Base-by-base conservation (phyloP, 2,113 vertebrate genomes). In the Rhegmatorhina hoffmannsi region DNA sequence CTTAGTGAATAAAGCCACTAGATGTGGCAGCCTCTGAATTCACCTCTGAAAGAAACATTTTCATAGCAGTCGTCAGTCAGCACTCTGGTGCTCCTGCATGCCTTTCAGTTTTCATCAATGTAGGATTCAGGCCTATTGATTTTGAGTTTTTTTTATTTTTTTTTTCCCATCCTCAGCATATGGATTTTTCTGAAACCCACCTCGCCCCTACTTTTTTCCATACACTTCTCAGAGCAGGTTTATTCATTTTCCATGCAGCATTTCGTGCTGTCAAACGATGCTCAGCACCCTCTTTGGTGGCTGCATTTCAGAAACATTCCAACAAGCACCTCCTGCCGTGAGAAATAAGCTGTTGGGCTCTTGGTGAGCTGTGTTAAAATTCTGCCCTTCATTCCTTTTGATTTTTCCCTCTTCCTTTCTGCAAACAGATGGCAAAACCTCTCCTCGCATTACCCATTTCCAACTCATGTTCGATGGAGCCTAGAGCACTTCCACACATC, bases 21-120 rank as follows among this genome's bases (percentile, higher is more conserved):
- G 67, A 89, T 92, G 56, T 56, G 75, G 63, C 83, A 69, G 18
- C 11, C 8, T 36, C n/a, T 58, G 84, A 88, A 40, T 67, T 90
- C 64, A 84, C 7, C 17, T 49, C 20, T 73, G 19, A 18, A 93
- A 89, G 68, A 94, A 86, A 26, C 14, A 74, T 84, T 91, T 92
- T 75, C 75, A 62, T 43, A 78, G 76, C 52, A 94, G 34, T 28
- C 5, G 6, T 72, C 80, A 74, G n/a, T 66, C 69, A 96, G 49
- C 63, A 66, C 64, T 72, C 44, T 44, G 70, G 43, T 40, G 31
- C 25, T 84, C 31, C 63, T 92, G 46, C 50, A 36, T 1, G 3
- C 36, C 40, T 87, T 91, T 89, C 82, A 75, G 18, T 93, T 95
- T 91, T 92, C 74, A 79, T 93, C 87, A 91, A 25, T 24, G 24